Conservation (phyloP, 2,888 invertebrate species). For the Pycnomerus fuliginosus region DNA sequence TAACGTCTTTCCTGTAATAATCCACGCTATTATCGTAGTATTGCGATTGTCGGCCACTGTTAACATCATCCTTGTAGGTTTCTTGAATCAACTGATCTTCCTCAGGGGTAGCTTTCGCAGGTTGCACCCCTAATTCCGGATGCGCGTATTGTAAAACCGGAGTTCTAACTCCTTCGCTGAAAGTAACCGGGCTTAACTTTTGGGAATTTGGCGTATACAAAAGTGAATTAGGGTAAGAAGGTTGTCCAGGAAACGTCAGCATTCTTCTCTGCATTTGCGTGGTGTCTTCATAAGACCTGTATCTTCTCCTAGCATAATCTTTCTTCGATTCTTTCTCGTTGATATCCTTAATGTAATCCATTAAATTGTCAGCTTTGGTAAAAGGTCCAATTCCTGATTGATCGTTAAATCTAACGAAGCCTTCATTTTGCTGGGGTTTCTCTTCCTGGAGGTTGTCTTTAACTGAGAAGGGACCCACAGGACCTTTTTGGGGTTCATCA, state of each 20-base stretch:
- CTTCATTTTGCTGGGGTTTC: conserved; percentile 26
- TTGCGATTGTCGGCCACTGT: conserved; percentile 46
- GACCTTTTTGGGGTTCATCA: conserved; percentile 33
- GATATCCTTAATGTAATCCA: conserved; percentile 67
- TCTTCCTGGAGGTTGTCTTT: conserved; percentile 54
- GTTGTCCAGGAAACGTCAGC: conserved; percentile 64
- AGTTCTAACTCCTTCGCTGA: conserved; percentile 70
- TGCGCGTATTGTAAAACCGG: conserved; percentile 79
- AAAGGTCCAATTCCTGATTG: conserved; percentile 61
- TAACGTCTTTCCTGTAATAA: conserved; percentile 57
- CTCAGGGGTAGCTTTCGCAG: conserved; percentile 62
- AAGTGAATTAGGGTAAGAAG: conserved; percentile 65
- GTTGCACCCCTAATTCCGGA: conserved; percentile 76
- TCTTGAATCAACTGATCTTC: conserved; percentile 30
- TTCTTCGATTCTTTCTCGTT: conserved; percentile 65
- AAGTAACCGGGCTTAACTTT: conserved; percentile 56
- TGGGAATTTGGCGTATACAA: conserved; percentile 65
- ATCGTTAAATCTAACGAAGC: conserved; percentile 35
- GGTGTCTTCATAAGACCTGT: conserved; percentile 53
- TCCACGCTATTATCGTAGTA: conserved; percentile 51
- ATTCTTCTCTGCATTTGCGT: conserved; percentile 68
- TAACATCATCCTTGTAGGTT: conserved; percentile 31
- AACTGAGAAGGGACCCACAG: conserved; percentile 61
- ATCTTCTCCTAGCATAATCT: conserved; percentile 56
- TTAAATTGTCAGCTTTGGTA: conserved; percentile 63